A percentile compares a stretch with the other conserved stretches of the same genome.
These are phyloP conservation scores for Gracilinanus agilis DNA, from an alignment of 2,113 vertebrate species.

Conservation along the genomic window DNA sequence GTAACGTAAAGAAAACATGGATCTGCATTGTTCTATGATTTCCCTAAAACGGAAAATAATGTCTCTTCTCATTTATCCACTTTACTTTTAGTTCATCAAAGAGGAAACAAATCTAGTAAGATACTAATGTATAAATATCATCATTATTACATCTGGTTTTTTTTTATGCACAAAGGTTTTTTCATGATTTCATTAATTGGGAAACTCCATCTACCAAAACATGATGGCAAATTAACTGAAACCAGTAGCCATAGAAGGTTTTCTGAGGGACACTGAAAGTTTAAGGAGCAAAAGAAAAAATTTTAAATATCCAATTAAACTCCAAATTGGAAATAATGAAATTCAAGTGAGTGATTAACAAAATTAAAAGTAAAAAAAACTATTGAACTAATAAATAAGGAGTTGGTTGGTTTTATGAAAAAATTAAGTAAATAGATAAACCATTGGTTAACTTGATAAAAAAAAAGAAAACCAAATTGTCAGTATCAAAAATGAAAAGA, in stretches of 20 bases:
- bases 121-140: neutral
- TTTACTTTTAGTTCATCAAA: constrained; percentile 14
- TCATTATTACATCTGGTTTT: neutral
- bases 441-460: too few relatives aligned
- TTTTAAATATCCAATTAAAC: too few relatives aligned
- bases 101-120: constrained; percentile 37
- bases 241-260: neutral
- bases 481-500: too few relatives aligned
- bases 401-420: too few relatives aligned
- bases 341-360: too few relatives aligned
- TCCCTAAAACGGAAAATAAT: neutral
- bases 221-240: neutral
- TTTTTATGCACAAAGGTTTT: neutral
- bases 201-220: neutral
- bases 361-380: too few relatives aligned
- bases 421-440: too few relatives aligned
- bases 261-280: neutral
- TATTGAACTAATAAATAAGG: too few relatives aligned
- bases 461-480: too few relatives aligned
- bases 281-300: neutral
- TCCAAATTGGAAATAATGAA: too few relatives aligned
- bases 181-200: neutral
- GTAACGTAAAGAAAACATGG: neutral
- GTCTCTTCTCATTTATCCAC: neutral
- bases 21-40: neutral